Evolutionary conservation across 1,140 invertebrate species (phyloP).

Genomic region (Drosophila arawakana): DNA sequence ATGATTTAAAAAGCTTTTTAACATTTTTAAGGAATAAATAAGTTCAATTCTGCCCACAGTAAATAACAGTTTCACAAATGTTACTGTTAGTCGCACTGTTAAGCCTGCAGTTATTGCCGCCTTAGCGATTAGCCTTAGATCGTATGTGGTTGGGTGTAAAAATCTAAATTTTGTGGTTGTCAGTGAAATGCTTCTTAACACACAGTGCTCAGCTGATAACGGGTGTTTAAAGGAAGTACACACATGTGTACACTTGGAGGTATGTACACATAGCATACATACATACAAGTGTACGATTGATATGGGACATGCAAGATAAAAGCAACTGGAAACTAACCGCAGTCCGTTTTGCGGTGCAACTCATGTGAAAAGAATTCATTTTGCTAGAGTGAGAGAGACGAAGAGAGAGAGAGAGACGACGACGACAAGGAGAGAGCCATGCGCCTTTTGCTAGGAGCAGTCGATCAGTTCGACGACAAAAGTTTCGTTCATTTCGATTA

Average conservation of each 20-base stretch:
- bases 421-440: neutral
- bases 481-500: constrained; percentile 31
- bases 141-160: neutral
- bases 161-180: constrained; percentile 39
- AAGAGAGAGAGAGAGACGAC: neutral
- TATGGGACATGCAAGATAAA: constrained; percentile 66
- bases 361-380: constrained; percentile 55
- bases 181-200: constrained; percentile 30
- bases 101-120: constrained; percentile 18
- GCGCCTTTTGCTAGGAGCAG: constrained; percentile 29
- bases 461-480: constrained; percentile 1
- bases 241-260: constrained; percentile 20
- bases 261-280: constrained; percentile 13
- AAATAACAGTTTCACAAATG: constrained; percentile 8
- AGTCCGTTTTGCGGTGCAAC: constrained; percentile 27
- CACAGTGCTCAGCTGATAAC: constrained; percentile 65
- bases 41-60: neutral
- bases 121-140: constrained; percentile 5
- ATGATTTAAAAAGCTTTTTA: no score
- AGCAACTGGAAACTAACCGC: constrained; percentile 41
- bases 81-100: constrained; percentile 12
- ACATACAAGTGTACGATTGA: constrained; percentile 19
- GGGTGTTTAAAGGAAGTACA: constrained; percentile 60
- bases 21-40: no score
- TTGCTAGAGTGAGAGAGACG: constrained; percentile 15